Evolutionary conservation across 1,140 invertebrate species (phyloP).

Genomic region (Ceratoteleas bidentatus): DNA sequence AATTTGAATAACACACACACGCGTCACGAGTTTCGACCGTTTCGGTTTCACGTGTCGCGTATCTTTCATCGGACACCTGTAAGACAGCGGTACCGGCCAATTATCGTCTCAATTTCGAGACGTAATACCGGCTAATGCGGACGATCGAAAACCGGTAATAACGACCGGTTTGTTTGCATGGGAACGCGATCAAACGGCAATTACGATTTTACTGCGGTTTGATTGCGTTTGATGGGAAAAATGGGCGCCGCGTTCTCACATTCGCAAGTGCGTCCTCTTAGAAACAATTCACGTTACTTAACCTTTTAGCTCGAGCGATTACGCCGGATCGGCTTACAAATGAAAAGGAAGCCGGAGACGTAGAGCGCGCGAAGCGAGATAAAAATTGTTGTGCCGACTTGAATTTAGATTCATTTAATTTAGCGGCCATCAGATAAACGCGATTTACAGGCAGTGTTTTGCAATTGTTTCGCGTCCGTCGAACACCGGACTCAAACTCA

Average conservation of each 20-base stretch:
- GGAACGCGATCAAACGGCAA: background rate
- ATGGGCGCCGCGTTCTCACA: slow-evolving; percentile 28
- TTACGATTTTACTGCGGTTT: slow-evolving; percentile 25
- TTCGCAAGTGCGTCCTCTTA: slow-evolving; percentile 28
- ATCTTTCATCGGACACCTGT: slow-evolving; percentile 32
- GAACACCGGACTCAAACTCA: too few species aligned
- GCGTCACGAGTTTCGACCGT: background rate
- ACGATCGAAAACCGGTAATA: background rate
- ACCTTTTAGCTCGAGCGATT: slow-evolving; percentile 30
- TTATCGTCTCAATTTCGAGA: background rate
- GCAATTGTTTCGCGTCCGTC: background rate
- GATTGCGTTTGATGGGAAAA: slow-evolving; percentile 35
- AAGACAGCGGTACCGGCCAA: slow-evolving; percentile 11
- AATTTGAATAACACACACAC: slow-evolving; percentile 2
- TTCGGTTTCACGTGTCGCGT: slow-evolving; percentile 18
- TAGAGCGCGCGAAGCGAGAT: slow-evolving; percentile 4
- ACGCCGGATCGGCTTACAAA: slow-evolving; percentile 41
- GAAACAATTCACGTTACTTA: slow-evolving; percentile 49
- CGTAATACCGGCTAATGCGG: background rate
- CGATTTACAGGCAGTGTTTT: background rate
- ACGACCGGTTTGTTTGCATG: slow-evolving; percentile 9
- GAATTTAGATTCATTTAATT: slow-evolving; percentile 14
- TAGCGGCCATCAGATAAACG: background rate
- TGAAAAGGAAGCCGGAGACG: slow-evolving; percentile 36
- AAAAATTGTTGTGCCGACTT: slow-evolving; percentile 8